Evolutionary conservation across 2,888 invertebrate genomes (phyloP).

Genomic region (Eurois occulta): DNA sequence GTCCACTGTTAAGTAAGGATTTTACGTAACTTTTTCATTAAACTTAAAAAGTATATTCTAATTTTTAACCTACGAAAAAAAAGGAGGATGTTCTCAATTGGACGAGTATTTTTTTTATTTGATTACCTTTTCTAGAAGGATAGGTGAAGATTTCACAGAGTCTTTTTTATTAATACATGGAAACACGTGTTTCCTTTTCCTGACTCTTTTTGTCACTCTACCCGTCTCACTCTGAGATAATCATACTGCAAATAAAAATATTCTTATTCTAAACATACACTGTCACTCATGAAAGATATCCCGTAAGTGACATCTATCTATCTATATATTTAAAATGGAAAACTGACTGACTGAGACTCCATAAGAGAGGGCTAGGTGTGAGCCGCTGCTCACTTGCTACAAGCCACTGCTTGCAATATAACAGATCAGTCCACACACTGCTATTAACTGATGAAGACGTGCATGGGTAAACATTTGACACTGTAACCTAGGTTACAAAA

Average conservation of each 20-base stretch:
- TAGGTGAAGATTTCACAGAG: neutral
- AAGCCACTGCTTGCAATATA: neutral
- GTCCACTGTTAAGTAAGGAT: neutral
- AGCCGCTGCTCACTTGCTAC: neutral
- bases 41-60: neutral
- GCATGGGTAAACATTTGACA: neutral
- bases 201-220: neutral
- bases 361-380: neutral
- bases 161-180: neutral
- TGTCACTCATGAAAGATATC: no score
- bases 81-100: no score
- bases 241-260: neutral
- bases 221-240: no score
- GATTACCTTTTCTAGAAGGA: neutral
- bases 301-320: no score
- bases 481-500: slow-evolving; percentile 32
- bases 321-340: no score
- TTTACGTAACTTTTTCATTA: neutral
- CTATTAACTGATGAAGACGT: neutral
- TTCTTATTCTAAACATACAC: neutral
- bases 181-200: neutral
- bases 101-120: neutral
- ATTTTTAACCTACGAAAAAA: no score
- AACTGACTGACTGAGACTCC: no score
- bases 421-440: neutral